Evolutionary conservation across 2,113 vertebrate species (phyloP), one percentile per base, ranked within the genome.

Genomic region (Hiodon tergisus): DNA sequence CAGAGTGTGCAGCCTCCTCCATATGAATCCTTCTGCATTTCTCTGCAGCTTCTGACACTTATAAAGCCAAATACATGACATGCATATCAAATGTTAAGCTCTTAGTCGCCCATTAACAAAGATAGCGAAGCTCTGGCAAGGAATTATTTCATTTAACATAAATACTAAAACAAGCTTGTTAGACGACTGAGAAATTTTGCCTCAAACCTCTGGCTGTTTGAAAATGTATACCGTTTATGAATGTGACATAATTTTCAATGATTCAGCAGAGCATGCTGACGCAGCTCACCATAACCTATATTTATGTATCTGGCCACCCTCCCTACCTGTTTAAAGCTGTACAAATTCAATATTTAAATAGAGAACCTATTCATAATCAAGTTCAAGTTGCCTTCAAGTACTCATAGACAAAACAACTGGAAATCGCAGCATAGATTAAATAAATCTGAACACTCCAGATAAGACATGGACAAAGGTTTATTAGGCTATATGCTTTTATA

Each of bases 51-150:
- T 71, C 17, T 59, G 31, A 59, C 57, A 60, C 31, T 57, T 59
- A 59, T 52, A 71, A 71, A 71, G 70, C 57, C 55, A n/a, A 17
- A 71, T 59, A 59, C 57, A 31, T 71, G 70, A 71, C 70, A 71
- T 17, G 61, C 11, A 13, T 50, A 52, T 51, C 70, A 71, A 55
- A 16, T n/a, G 70, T 2, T 59, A 60, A 71, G 54, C 70, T 48
- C 70, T 60, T 54, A 6, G 70, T 48, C 53, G 50, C 13, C 70
- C 67, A 17, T 67, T 5, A 48, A 68, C 10, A 13, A 55, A 50
- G 57, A 46, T 4, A 60, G 57, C 2, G 11, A 4, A 47, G 46
- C 57, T 31, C 31, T 31, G 31, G 31, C 9, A 59, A 31, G 57
- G 31, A 71, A 59, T 70, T 53, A 31, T 31, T 31, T 31, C 31